These are phyloP conservation scores for Daphoenositta chrysoptera DNA, from an alignment of 2,113 vertebrate genomes.

Conservation along the genomic window DNA sequence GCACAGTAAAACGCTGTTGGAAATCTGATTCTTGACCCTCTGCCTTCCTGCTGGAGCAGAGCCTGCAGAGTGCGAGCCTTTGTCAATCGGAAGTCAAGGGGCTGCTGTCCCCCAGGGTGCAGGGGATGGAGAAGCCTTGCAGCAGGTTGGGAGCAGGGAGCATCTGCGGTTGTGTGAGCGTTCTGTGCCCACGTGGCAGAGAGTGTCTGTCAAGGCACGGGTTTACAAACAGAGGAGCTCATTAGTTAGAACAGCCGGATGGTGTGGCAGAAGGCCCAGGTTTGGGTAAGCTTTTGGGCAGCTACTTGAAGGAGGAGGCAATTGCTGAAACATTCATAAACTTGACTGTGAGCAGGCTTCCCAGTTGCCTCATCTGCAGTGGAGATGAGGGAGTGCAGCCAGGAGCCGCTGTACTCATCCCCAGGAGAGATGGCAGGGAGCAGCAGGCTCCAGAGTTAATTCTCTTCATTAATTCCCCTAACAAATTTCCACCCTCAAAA, in stretches of 20 bases:
- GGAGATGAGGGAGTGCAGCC: background rate
- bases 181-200: background rate
- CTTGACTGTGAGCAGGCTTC: background rate
- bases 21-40: background rate
- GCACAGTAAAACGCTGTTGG: background rate
- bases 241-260: background rate
- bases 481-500: background rate
- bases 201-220: background rate
- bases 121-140: background rate
- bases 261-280: background rate
- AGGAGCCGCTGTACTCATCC: background rate
- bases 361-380: fast-evolving
- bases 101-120: background rate
- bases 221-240: background rate
- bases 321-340: background rate
- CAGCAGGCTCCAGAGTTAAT: background rate
- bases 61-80: background rate
- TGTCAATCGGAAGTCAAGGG: background rate
- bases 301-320: background rate
- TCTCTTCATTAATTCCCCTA: background rate
- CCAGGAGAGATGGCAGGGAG: background rate
- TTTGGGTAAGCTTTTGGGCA: background rate
- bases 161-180: background rate
- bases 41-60: background rate
- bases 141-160: background rate